phyloP scores from a whole-genome alignment of 1,140 invertebrate genomes.

The Aradophagus sp. region DNA sequence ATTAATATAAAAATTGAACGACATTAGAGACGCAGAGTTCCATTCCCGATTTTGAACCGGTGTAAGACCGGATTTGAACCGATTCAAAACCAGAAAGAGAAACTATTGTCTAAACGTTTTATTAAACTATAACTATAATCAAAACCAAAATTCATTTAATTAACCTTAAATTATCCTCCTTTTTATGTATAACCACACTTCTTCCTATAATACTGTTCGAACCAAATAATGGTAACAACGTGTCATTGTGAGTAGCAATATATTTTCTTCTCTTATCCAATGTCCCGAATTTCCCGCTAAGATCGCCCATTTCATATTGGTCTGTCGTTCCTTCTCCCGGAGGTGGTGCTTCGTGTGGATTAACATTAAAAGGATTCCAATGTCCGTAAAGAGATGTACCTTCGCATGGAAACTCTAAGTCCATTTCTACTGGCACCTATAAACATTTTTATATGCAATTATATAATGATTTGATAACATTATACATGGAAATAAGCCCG shows the following conservation, averaged over 20 bases:
- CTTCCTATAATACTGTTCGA: constrained; percentile 87
- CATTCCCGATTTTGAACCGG: too few relatives aligned
- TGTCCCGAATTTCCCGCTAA: constrained; percentile 92
- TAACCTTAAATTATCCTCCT: constrained; percentile 76
- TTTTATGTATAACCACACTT: constrained; percentile 90
- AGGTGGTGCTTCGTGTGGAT: constrained; percentile 77
- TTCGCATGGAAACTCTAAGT: constrained; percentile 92
- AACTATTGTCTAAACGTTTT: too few relatives aligned
- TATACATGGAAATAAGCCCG: too few relatives aligned
- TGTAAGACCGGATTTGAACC: too few relatives aligned
- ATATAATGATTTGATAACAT: too few relatives aligned
- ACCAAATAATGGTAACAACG: constrained; percentile 89
- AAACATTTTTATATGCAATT: too few relatives aligned
- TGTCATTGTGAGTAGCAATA: constrained; percentile 83
- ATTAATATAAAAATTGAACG: constrained; percentile 1
- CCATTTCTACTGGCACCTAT: constrained; percentile 86
- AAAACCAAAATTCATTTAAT: constrained; percentile 8
- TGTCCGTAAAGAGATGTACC: constrained; percentile 84
- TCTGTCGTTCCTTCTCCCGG: constrained; percentile 83
- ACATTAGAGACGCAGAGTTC: background rate
- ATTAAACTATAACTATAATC: too few relatives aligned
- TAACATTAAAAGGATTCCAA: constrained; percentile 87
- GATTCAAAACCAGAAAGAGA: too few relatives aligned
- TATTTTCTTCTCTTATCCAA: constrained; percentile 78
- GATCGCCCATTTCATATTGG: constrained; percentile 91